Base-by-base conservation (phyloP, 2,888 invertebrate species). In the Altica lythri region DNA sequence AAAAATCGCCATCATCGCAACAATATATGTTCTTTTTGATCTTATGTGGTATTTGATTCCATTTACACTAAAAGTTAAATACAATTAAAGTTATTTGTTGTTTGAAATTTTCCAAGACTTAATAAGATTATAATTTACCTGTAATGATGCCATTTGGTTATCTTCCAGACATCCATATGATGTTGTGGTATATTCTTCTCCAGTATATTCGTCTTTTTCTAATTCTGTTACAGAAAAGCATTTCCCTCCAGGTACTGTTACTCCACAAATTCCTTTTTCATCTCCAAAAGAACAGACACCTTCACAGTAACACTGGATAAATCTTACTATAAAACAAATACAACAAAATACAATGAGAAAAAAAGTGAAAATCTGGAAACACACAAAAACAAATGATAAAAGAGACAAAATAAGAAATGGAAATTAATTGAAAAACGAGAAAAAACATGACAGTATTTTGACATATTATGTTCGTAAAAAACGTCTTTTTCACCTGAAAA, bases 141-240 rank as follows among this genome's bases (percentile, higher is more conserved):
- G 62, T 46, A 63, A 47, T n/a, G 57, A 17, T 1, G 62, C 63
- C 62, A 63, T 63, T 55, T 60, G 62, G 19, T 57, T 35, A 5
- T 61, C 59, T 1, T 62, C 61, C n/a, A 62, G 40, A 17, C 65
- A 65, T 4, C 65, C 65, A 25, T 56, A 63, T 1, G 57, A 53
- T 19, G 59, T 19, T 6, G 46, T 30, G 5, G 55, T 43, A 25
- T 53, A 43, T 34, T 57, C 56, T 4, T 57, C 29, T 37, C 56
- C 63, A 29, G n/a, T n/a, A n/a, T 57, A 43, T 14, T 63, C 61
- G 18, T 55, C 63, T 10, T 14, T 13, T 9, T 52, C 53, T 2
- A 57, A 8, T 13, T 54, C 58, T 2, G 58, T 56, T 1, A 60
- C 25, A 1, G 62, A 45, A 32, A 63, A 65, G 30, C 65, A 65